These are phyloP conservation scores for Leptodactylus fuscus DNA, from an alignment of 2,113 vertebrate species.

Conservation along the genomic window DNA sequence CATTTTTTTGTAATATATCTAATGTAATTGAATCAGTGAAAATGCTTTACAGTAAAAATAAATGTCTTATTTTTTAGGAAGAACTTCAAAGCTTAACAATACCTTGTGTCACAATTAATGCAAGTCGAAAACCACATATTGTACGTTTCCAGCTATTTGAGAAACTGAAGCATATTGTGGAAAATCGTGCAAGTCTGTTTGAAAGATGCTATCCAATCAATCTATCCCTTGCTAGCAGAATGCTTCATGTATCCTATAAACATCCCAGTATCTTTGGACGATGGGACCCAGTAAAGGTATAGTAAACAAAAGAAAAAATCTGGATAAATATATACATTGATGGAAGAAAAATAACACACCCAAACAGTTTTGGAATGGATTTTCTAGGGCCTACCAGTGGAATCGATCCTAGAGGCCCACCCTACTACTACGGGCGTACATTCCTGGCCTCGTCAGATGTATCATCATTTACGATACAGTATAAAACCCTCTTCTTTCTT, in stretches of 20 bases:
- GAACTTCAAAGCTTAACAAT: constrained; percentile 79
- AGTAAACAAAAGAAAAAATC: not conserved
- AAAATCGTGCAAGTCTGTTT: constrained; percentile 87
- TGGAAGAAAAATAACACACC: too few relatives aligned
- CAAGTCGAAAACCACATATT: constrained; percentile 72
- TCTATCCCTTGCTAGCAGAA: constrained; percentile 76
- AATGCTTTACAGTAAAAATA: not conserved
- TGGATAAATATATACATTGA: too few relatives aligned
- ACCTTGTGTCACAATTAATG: constrained; percentile 73
- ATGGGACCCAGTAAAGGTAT: constrained; percentile 90
- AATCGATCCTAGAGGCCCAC: too few relatives aligned
- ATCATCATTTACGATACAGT: too few relatives aligned
- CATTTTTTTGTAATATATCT: too few relatives aligned
- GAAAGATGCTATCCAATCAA: constrained; percentile 84
- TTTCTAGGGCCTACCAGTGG: too few relatives aligned
- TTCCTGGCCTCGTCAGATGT: too few relatives aligned
- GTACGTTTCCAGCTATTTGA: constrained; percentile 75
- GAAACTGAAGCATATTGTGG: constrained; percentile 78
- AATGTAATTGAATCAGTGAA: too few relatives aligned
- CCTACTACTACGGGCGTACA: too few relatives aligned
- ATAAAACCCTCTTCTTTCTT: too few relatives aligned
- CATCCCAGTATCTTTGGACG: constrained; percentile 84
- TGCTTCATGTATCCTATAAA: constrained; percentile 84
- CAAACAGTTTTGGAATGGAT: too few relatives aligned
- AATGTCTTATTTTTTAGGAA: constrained; percentile 73